Percentiles rank a stretch among this genome's conserved stretches.
These are phyloP conservation scores for Aleiodes leptofemur DNA, from an alignment of 2,888 invertebrate genomes.

Conservation along the genomic window DNA sequence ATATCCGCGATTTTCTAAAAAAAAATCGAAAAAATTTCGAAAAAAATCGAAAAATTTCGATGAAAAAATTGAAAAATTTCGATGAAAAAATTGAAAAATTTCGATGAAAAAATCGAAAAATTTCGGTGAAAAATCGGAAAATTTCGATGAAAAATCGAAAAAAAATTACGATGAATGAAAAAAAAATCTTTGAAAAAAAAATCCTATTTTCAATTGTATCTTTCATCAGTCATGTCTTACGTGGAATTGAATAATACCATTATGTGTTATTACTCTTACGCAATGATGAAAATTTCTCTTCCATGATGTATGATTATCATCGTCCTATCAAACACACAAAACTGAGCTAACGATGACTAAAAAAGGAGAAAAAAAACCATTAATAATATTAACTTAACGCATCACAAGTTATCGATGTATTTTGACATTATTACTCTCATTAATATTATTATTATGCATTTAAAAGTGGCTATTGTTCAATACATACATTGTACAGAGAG, in stretches of 20 bases:
- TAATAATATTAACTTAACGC: neutral
- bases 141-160: neutral
- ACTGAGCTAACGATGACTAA: neutral
- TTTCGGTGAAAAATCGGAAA: neutral
- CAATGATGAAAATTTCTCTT: constrained; percentile 47
- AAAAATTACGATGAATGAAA: too few relatives aligned
- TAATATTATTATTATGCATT: too few relatives aligned
- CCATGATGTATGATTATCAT: constrained; percentile 38
- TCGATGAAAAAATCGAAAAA: too few relatives aligned
- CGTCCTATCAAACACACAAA: neutral
- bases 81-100: neutral
- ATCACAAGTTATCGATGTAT: neutral
- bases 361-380: neutral
- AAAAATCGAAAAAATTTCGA: neutral
- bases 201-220: neutral
- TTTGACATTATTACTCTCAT: neutral
- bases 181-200: too few relatives aligned
- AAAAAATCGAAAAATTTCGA: neutral
- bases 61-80: neutral
- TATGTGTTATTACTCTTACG: constrained; percentile 40
- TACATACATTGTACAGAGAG: too few relatives aligned
- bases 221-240: constrained; percentile 4
- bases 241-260: constrained; percentile 41
- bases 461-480: too few relatives aligned
- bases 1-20: neutral